A percentile compares a stretch with the other conserved stretches of the same genome.
phyloP scores from a whole-genome alignment of 2,797 vertebrate genomes.

The Periparus ater region DNA sequence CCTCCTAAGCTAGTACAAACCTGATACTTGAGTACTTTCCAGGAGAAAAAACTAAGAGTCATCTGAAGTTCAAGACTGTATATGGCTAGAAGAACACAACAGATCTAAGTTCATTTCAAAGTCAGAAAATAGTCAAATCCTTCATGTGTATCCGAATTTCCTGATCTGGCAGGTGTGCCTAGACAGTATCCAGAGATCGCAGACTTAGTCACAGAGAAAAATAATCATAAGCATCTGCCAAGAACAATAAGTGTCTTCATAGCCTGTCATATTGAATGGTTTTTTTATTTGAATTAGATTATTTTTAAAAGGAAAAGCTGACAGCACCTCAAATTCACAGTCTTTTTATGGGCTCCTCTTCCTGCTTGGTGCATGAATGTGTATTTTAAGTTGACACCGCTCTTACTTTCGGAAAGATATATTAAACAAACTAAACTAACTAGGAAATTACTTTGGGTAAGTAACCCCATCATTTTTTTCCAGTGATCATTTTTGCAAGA shows the following conservation, averaged over 20 bases:
- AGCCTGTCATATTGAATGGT: background rate
- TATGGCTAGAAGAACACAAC: background rate
- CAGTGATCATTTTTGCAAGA: conserved; percentile 41
- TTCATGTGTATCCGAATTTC: background rate
- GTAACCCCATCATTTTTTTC: conserved; percentile 16
- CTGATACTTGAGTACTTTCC: background rate
- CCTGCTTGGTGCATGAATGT: conserved; percentile 1
- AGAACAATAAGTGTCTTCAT: conserved; percentile 12
- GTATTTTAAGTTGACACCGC: background rate
- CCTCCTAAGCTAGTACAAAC: background rate
- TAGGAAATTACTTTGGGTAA: conserved; percentile 42
- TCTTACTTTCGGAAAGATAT: background rate
- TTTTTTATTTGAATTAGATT: background rate
- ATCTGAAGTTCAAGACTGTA: conserved; percentile 11
- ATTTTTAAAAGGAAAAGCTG: conserved; percentile 24
- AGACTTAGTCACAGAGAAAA: conserved; percentile 1
- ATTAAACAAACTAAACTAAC: conserved; percentile 22
- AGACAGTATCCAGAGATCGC: conserved; percentile 27
- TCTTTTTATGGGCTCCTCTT: conserved; percentile 27
- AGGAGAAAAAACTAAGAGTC: background rate
- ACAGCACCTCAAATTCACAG: conserved; percentile 6
- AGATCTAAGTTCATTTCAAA: background rate
- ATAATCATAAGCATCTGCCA: conserved; percentile 34
- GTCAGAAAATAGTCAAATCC: background rate
- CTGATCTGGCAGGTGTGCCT: conserved; percentile 22